Base-by-base conservation (phyloP, 2,113 vertebrate species). In the Peromyscus polionotus region DNA sequence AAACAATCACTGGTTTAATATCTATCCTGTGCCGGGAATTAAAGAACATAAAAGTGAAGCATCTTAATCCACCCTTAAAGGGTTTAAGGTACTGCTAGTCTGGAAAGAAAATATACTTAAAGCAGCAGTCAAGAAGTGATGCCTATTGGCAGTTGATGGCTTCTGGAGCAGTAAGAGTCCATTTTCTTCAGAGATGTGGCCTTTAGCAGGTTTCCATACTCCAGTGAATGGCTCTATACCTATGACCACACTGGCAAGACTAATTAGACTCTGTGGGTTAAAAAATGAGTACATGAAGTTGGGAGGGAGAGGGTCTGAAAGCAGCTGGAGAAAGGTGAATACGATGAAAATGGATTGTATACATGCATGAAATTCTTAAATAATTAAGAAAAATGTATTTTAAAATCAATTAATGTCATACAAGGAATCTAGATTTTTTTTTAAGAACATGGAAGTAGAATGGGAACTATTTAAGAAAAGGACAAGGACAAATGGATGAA, bases 31-130 rank as follows among this genome's bases (percentile, higher is more conserved):
- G 83, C 26, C 80, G 95, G 57, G 28, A 19, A 95, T 51, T 19
- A 90, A 85, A 94, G 24, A 68, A 94, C 31, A 94, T 12, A 95
- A 93, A 97, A 17, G 36, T 95, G 14, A 95, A 51, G 33, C 24
- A 79, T 57, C 26, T 51, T 88, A 20, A 13, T 70, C 19, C 92
- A 45, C 31, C 59, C 61, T 92, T 77, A 95, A 87, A 94, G 16
- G 31, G 63, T 20, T 96, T 94, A 96, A 91, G 9, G 70, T 91
- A 12, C 17, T 93, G 61, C 67, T 77, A 2, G 2, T 94, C 63
- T 94, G 31, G 59, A 70, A 96, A 94, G 51, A 90, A 96, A 92
- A 95, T 57, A 92, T 8, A 94, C 24, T 92, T 79, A 42, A 48
- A 61, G n/a, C 13, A 96, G 51, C 28, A 91, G 48, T 88, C 88